Percentiles rank a stretch among this genome's conserved stretches.
phyloP scores from a whole-genome alignment of 2,113 vertebrate genomes.

The Girardinichthys multiradiatus region DNA sequence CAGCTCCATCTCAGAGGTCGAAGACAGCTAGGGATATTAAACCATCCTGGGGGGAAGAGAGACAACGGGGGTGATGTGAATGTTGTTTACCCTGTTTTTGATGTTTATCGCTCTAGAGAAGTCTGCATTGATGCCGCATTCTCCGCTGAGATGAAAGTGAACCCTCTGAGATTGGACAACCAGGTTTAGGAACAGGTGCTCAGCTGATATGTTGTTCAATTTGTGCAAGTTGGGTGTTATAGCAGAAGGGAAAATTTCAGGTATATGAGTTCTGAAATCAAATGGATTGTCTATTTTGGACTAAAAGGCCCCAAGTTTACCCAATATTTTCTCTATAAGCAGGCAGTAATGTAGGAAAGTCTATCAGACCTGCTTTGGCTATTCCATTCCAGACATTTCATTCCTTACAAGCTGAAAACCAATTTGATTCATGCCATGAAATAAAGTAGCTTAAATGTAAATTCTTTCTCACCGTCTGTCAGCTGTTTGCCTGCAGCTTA shows the following conservation, averaged over 20 bases:
- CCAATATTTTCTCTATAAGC: not conserved
- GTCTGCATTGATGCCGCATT: slow-evolving; percentile 7
- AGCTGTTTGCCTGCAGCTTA: slow-evolving; percentile 14
- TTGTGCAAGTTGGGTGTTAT: not conserved
- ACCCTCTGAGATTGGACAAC: slow-evolving; percentile 25
- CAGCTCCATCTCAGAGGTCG: slow-evolving; percentile 53
- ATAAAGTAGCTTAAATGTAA: not conserved
- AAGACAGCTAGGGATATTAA: slow-evolving; percentile 60
- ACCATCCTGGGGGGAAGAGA: slow-evolving; percentile 18
- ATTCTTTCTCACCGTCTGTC: slow-evolving; percentile 7
- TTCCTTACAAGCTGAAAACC: not conserved
- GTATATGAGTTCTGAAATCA: not conserved
- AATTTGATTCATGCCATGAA: not conserved
- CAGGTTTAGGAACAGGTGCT: slow-evolving; percentile 5
- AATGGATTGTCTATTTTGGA: not conserved
- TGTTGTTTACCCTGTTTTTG: slow-evolving; percentile 49
- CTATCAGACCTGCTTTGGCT: not conserved
- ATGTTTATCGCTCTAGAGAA: slow-evolving; percentile 45
- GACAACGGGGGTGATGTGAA: slow-evolving; percentile 53
- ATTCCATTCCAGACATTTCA: not conserved
- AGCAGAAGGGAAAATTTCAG: not conserved
- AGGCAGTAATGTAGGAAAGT: not conserved
- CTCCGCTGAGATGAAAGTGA: slow-evolving; percentile 34
- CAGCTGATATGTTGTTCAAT: not conserved
- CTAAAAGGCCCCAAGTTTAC: too few relatives aligned